Conservation (phyloP, 2,113 vertebrate species). For the Pelecanoides urinatrix region DNA sequence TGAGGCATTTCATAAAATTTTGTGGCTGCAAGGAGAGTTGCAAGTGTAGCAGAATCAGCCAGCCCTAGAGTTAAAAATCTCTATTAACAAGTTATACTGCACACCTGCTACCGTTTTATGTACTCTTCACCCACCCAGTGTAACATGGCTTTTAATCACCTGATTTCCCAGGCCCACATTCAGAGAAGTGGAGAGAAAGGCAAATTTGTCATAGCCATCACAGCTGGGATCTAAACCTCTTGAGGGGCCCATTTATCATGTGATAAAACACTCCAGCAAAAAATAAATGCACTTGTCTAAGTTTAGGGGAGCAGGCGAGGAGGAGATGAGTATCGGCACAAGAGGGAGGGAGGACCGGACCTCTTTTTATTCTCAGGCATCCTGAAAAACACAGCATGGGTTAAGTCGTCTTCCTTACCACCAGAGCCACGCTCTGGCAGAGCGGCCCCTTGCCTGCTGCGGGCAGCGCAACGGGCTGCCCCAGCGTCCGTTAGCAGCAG, state of each 20-base stretch:
- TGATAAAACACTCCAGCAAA: background rate
- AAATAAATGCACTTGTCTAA: background rate
- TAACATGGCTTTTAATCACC: background rate
- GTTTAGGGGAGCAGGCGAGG: background rate
- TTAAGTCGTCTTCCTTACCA: background rate
- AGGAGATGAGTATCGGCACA: background rate
- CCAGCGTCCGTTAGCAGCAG: background rate
- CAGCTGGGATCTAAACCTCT: background rate
- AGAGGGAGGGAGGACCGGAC: background rate
- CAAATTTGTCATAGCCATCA: background rate
- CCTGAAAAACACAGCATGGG: background rate
- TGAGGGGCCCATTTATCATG: background rate
- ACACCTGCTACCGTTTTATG: background rate
- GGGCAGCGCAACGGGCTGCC: too few relatives aligned
- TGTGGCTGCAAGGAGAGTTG: background rate
- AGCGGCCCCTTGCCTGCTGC: background rate
- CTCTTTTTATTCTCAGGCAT: background rate
- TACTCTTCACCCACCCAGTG: background rate
- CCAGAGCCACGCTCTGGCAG: background rate
- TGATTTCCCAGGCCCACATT: rapidly evolving
- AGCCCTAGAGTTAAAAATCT: background rate
- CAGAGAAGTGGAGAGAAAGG: background rate
- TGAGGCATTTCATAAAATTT: background rate
- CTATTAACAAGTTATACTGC: background rate
- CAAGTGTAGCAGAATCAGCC: background rate